Conservation (phyloP, 2,888 invertebrate species). For the Eudasyphora cyanicolor region DNA sequence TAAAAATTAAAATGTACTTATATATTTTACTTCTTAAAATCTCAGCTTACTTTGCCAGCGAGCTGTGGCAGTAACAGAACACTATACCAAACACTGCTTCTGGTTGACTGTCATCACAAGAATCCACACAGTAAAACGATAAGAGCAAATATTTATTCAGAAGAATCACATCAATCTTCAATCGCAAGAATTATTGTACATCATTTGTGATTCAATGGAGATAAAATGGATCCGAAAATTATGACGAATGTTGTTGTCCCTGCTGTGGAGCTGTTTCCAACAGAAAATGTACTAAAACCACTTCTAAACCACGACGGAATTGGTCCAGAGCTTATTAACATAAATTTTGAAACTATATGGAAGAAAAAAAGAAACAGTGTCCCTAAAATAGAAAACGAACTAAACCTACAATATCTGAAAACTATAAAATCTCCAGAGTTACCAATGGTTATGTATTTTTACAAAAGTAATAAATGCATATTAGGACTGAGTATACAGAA, state of each 20-base stretch:
- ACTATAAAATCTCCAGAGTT: conserved; percentile 19
- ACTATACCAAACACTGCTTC: conserved; percentile 26
- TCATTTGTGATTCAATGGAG: conserved; percentile 1
- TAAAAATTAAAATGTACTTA: too few species aligned
- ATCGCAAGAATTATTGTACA: conserved; percentile 17
- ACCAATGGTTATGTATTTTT: not conserved
- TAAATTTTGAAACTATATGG: conserved; percentile 41
- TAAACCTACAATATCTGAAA: conserved; percentile 27
- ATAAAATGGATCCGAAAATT: conserved; percentile 22
- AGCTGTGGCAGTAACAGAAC: conserved; percentile 30
- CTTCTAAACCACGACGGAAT: not conserved
- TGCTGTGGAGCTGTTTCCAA: conserved; percentile 15
- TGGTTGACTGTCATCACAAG: not conserved
- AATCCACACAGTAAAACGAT: conserved; percentile 15
- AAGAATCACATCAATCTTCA: conserved; percentile 15
- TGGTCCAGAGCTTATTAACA: conserved; percentile 30
- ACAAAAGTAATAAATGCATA: too few species aligned
- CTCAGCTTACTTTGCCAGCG: not conserved
- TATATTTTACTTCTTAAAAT: not conserved
- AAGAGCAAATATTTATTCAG: not conserved
- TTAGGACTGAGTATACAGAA: too few species aligned
- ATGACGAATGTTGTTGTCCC: conserved; percentile 17
- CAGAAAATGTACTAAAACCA: conserved; percentile 16
- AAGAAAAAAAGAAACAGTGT: conserved; percentile 31
- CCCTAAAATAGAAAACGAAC: conserved; percentile 36